Evolutionary conservation across 2,113 vertebrate species (phyloP).

Genomic region (Eclectus roratus): DNA sequence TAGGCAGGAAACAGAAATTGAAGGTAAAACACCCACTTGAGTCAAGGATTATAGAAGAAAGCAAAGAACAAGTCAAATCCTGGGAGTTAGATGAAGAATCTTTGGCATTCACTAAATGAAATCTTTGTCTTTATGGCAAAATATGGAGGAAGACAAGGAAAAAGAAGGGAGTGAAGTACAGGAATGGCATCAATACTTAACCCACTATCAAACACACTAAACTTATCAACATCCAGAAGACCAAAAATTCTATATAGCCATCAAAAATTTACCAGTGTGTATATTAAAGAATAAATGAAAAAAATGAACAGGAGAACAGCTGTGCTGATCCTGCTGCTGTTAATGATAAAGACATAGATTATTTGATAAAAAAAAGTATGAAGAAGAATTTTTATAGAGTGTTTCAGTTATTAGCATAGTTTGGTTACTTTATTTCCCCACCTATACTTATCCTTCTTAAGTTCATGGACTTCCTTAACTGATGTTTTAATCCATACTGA

Average conservation of each 20-base stretch:
- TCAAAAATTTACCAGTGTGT: background rate
- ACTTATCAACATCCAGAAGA: background rate
- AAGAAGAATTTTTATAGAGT: background rate
- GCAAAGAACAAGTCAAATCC: background rate
- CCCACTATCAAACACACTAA: background rate
- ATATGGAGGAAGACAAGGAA: background rate
- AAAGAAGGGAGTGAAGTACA: background rate
- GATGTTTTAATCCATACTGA: background rate
- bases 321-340: background rate
- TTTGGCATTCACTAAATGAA: background rate
- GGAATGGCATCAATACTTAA: background rate
- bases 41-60: background rate
- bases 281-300: background rate
- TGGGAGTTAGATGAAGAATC: background rate
- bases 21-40: background rate
- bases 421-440: background rate
- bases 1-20: background rate
- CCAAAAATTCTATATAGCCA: background rate
- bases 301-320: background rate
- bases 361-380: background rate
- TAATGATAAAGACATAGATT: background rate
- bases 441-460: background rate
- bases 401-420: background rate
- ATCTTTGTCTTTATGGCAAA: background rate
- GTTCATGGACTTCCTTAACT: background rate